A percentile compares a stretch with the other conserved stretches of the same genome.
These are phyloP conservation scores for Plebejus anna DNA, from an alignment of 2,888 invertebrate species.

Conservation along the genomic window DNA sequence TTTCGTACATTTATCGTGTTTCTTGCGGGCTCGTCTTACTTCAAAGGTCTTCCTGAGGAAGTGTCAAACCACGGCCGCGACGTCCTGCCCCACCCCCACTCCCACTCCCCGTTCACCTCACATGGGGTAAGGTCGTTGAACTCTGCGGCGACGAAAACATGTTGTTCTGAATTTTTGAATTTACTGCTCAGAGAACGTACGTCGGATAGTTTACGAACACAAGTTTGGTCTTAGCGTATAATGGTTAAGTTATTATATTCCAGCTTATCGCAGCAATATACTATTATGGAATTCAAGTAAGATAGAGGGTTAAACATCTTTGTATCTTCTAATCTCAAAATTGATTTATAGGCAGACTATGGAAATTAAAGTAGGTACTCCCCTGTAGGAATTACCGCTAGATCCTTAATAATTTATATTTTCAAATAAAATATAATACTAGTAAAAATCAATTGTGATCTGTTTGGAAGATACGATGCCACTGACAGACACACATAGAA, in stretches of 20 bases:
- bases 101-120: slow-evolving; percentile 44
- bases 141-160: slow-evolving; percentile 50
- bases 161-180: slow-evolving; percentile 49
- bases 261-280: neutral
- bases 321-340: neutral
- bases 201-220: neutral
- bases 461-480: no score
- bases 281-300: neutral
- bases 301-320: neutral
- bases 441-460: no score
- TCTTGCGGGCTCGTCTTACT: slow-evolving; percentile 51
- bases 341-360: neutral
- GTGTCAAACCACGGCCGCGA: slow-evolving; percentile 74
- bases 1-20: slow-evolving; percentile 30
- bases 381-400: no score
- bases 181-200: slow-evolving; percentile 9
- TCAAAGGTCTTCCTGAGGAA: slow-evolving; percentile 78
- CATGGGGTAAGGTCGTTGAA: slow-evolving; percentile 61
- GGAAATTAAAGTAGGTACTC: neutral
- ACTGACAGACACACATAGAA: no score
- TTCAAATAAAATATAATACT: no score
- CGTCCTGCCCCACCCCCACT: slow-evolving; percentile 58
- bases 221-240: neutral
- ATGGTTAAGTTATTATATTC: neutral
- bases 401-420: no score